A percentile compares a stretch with the other conserved stretches of the same genome.
These are phyloP conservation scores for Chaetodon trifascialis DNA, from an alignment of 2,113 vertebrate species.

Conservation along the genomic window DNA sequence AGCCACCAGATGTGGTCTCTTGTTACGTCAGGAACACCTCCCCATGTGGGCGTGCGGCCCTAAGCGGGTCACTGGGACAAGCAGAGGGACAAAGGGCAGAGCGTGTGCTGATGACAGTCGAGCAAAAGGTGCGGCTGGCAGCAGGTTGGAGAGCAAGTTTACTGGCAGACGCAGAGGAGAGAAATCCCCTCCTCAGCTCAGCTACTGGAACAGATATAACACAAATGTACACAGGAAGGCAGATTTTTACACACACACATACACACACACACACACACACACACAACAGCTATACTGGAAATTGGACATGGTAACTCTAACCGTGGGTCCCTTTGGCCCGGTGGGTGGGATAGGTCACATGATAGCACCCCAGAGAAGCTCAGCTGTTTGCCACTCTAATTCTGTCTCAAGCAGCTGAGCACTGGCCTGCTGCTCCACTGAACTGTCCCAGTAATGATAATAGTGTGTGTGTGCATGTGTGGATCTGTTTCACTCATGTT, in stretches of 20 bases:
- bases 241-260: slow-evolving; percentile 4
- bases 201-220: not conserved
- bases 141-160: slow-evolving; percentile 39
- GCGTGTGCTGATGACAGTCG: slow-evolving; percentile 30
- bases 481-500: slow-evolving; percentile 21
- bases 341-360: slow-evolving; percentile 79
- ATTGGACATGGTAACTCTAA: slow-evolving; percentile 70
- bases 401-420: slow-evolving; percentile 81
- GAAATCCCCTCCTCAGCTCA: not conserved
- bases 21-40: slow-evolving; percentile 50
- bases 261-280: slow-evolving; percentile 3
- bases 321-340: slow-evolving; percentile 59
- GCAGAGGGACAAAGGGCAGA: slow-evolving; percentile 52
- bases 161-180: not conserved
- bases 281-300: slow-evolving; percentile 40
- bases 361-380: slow-evolving; percentile 78
- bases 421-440: slow-evolving; percentile 67
- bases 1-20: slow-evolving; percentile 48
- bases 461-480: slow-evolving; percentile 25
- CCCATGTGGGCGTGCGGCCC: slow-evolving; percentile 3
- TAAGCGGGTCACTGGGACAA: slow-evolving; percentile 52
- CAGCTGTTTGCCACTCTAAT: slow-evolving; percentile 84
- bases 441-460: slow-evolving; percentile 64
- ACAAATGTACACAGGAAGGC: slow-evolving; percentile 44
- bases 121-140: slow-evolving; percentile 37